phyloP scores from a whole-genome alignment of 2,113 vertebrate species.

The Grus americana region DNA sequence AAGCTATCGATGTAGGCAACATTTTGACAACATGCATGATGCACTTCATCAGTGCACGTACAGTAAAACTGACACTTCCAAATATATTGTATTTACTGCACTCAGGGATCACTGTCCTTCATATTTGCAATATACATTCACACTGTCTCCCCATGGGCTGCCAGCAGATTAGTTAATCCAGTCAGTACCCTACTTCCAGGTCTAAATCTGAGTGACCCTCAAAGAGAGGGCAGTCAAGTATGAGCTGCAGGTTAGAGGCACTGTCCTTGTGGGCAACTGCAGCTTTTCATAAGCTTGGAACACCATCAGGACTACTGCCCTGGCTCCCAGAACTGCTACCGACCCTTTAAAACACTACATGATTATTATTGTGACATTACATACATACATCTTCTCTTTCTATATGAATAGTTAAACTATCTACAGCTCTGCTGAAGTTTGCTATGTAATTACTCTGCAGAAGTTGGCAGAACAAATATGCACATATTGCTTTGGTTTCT shows the following conservation, averaged over 20 bases:
- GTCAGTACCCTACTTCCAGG: not conserved
- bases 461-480: constrained; percentile 21
- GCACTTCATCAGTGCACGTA: not conserved
- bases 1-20: not conserved
- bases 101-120: not conserved
- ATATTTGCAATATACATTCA: not conserved
- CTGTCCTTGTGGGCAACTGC: fast-evolving
- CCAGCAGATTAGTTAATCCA: not conserved
- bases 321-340: not conserved
- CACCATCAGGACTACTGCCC: not conserved
- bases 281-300: not conserved
- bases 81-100: not conserved
- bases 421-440: not conserved
- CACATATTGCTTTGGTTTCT: not conserved
- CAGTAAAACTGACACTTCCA: not conserved
- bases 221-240: not conserved
- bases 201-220: not conserved
- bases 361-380: not conserved
- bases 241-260: not conserved
- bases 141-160: not conserved
- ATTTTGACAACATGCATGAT: not conserved
- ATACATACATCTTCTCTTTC: not conserved
- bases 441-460: not conserved
- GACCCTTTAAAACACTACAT: not conserved
- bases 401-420: not conserved